These are phyloP conservation scores for Campoletis sonorensis DNA, from an alignment of 1,140 invertebrate genomes.

Conservation along the genomic window DNA sequence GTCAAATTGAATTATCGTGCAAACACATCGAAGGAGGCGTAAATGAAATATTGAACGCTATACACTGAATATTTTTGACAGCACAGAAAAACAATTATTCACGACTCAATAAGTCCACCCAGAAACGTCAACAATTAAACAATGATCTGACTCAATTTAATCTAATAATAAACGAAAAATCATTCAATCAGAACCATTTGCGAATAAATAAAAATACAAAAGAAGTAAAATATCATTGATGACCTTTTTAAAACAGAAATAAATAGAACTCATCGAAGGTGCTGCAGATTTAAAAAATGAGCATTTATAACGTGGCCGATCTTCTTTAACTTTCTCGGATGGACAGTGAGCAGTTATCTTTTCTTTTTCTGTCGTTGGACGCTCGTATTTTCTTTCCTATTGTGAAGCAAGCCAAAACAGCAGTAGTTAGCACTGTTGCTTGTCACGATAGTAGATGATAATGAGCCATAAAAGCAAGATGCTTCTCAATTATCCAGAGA, in stretches of 20 bases:
- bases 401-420: too few species aligned
- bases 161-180: too few species aligned
- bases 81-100: background rate
- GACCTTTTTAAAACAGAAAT: too few species aligned
- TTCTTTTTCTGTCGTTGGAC: background rate
- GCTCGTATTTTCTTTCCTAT: background rate
- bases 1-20: background rate
- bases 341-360: background rate
- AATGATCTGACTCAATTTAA: background rate
- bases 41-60: background rate
- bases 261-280: background rate
- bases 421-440: too few species aligned
- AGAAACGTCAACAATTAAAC: background rate
- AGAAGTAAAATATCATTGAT: too few species aligned
- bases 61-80: background rate
- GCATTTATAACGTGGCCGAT: background rate
- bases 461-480: too few species aligned
- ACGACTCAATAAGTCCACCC: background rate
- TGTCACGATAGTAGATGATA: too few species aligned
- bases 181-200: too few species aligned
- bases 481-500: too few species aligned
- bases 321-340: background rate
- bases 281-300: background rate
- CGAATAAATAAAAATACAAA: too few species aligned
- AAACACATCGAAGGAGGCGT: background rate